Conservation (phyloP, 1,140 invertebrate genomes). For the Bradysia coprophila region DNA sequence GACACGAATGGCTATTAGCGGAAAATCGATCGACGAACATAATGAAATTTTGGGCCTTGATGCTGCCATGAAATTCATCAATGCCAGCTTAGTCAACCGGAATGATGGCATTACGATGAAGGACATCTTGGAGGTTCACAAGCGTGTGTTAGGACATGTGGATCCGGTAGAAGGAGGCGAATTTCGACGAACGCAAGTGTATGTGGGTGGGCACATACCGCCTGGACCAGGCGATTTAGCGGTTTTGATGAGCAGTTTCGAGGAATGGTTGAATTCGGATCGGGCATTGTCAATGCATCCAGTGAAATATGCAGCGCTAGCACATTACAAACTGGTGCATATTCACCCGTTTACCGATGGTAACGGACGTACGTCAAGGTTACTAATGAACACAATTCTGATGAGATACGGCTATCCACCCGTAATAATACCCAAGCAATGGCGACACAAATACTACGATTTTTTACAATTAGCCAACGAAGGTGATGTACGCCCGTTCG, state of each 20-base stretch:
- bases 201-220: conserved; percentile 80
- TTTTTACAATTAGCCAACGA: conserved; percentile 77
- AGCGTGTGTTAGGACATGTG: conserved; percentile 81
- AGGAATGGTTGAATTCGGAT: conserved; percentile 81
- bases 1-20: conserved; percentile 78
- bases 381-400: conserved; percentile 94
- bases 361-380: conserved; percentile 83
- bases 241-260: conserved; percentile 70
- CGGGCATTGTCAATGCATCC: conserved; percentile 68
- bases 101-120: conserved; percentile 53
- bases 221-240: conserved; percentile 64
- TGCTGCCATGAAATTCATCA: conserved; percentile 88
- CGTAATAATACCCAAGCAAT: conserved; percentile 85
- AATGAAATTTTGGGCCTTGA: conserved; percentile 92
- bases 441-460: conserved; percentile 71
- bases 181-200: conserved; percentile 71
- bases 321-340: conserved; percentile 91
- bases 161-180: conserved; percentile 74
- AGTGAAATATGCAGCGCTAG: conserved; percentile 79
- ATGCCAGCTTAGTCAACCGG: conserved; percentile 67
- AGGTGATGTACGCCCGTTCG: conserved; percentile 82
- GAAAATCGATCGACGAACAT: conserved; percentile 90
- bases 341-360: conserved; percentile 82
- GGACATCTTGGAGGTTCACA: conserved; percentile 87
- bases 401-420: conserved; percentile 96